Base-by-base conservation (phyloP, 2,797 vertebrate species). In the Echeneis naucrates region DNA sequence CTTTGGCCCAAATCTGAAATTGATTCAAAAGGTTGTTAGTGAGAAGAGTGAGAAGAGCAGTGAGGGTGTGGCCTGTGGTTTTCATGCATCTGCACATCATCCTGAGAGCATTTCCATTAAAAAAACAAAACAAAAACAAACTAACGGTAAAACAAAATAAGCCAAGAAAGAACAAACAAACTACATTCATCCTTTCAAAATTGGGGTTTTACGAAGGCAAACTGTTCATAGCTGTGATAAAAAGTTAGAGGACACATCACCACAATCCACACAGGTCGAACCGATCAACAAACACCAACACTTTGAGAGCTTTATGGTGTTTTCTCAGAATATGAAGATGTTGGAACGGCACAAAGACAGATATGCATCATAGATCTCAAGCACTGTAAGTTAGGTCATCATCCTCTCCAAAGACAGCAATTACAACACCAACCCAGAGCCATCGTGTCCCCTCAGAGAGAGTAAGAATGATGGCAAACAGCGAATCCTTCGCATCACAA, bases 41-140 rank as follows among this genome's bases (percentile, higher is more conserved):
- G 51, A 83, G 69, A 48, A 72, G 32, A 51, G 32, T 2, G 12
- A 40, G 44, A 52, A 32, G 61, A 71, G 67, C 52, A 42, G 67
- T 57, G 63, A 61, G 67, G 79, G 67, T 38, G 82, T 75, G 30
- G 70, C 32, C 33, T 58, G 40, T 68, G 57, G 37, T 26, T 48
- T 77, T 88, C 92, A 91, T 92, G 91, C 91, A 89, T 81, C 72
- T 73, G 65, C 62, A 58, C 56, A 9, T 17, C 68, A 72, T 33
- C 68, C 56, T 66, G 40, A 56, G 60, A 71, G 71, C 55, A 26
- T 9, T 21, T 66, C 64, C 48, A 68, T 73, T n/a, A n/a, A n/a
- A n/a, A n/a, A n/a, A n/a, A n/a, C n/a, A n/a, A n/a, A n/a, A n/a
- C n/a, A n/a, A 30, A 45, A 1, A 17, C 26, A 73, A 62, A 48